A percentile compares a stretch with the other conserved stretches of the same genome.
These are phyloP conservation scores for Leucoma salicis DNA, from an alignment of 2,888 invertebrate species.

Conservation along the genomic window DNA sequence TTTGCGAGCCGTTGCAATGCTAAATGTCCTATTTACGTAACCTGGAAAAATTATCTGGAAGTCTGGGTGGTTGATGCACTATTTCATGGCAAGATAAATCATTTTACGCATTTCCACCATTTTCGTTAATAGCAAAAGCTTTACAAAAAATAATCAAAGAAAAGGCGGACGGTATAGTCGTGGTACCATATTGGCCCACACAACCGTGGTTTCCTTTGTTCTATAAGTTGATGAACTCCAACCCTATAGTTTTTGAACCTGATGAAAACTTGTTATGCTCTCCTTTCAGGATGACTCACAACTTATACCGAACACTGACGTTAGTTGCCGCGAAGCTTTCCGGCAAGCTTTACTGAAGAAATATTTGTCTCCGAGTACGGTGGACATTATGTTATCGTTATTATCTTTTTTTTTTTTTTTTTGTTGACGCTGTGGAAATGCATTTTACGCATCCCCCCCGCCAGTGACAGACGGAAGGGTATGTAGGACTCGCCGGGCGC, in stretches of 20 bases:
- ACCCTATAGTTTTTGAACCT: not conserved
- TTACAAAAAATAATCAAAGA: conserved; percentile 7
- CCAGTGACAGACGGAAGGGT: too few relatives aligned
- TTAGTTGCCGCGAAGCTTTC: not conserved
- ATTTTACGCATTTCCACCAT: not conserved
- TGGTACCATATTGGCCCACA: conserved; percentile 8
- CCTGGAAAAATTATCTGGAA: not conserved
- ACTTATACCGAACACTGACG: not conserved
- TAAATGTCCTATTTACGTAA: not conserved
- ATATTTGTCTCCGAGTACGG: not conserved
- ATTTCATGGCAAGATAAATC: not conserved
- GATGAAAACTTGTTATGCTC: not conserved
- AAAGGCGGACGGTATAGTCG: conserved; percentile 4
- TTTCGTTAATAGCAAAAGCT: not conserved
- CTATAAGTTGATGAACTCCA: not conserved
- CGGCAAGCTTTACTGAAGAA: not conserved
- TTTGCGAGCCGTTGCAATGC: not conserved
- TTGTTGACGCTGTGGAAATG: too few relatives aligned
- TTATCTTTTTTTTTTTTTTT: too few relatives aligned
- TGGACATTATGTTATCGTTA: too few relatives aligned
- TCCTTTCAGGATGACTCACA: not conserved
- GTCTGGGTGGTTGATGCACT: not conserved
- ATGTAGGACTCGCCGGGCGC: too few relatives aligned
- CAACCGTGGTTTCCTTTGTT: conserved; percentile 9
- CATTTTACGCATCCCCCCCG: too few relatives aligned